Base-by-base conservation (phyloP, 2,888 invertebrate species). In the Ectemnius lituratus region DNA sequence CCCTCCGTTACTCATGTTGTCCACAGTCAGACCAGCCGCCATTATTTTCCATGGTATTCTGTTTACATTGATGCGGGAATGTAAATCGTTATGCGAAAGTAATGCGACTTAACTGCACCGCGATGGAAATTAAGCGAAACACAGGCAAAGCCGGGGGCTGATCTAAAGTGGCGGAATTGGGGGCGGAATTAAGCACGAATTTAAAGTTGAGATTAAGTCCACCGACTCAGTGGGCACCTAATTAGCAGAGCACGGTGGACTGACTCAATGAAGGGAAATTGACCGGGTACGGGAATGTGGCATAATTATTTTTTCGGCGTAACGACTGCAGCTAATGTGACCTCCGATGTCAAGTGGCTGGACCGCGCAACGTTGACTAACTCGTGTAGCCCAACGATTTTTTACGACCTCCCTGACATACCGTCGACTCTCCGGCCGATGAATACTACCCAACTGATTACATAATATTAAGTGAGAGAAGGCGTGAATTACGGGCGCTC, bases 101-200 rank as follows among this genome's bases (percentile, higher is more conserved):
- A 23, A 16, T 56, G n/a, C 13, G 56, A 14, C 56, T 52, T 56
- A 70, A 27, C 62, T 62, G 52, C 49, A 37, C 45, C 14, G 47
- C 28, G 46, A 8, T 63, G 23, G 16, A 18, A 62, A 56, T 65
- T 59, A 64, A 65, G 71, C 62, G 37, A 45, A 59, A 74, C 67
- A 72, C 73, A 74, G 56, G 61, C 11, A 45, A 16, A 18, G 57
- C 52, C 59, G 67, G 70, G 69, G 64, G 62, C 78, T 79, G 80
- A 76, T 72, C 76, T 71, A 78, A 86, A 85, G 85, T 82, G 76
- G 72, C 77, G 71, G 82, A 85, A 86, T 86, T 86, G 84, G 82
- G 81, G 73, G 37, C 67, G 67, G 70, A 82, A 81, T 82, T 80
- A 81, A 76, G 66, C 52, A 27, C 27, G 52, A 61, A 70, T 76